Percentiles rank a stretch among this genome's conserved stretches.
Conservation (phyloP, 2,113 vertebrate species). For the Platichthys stellatus region DNA sequence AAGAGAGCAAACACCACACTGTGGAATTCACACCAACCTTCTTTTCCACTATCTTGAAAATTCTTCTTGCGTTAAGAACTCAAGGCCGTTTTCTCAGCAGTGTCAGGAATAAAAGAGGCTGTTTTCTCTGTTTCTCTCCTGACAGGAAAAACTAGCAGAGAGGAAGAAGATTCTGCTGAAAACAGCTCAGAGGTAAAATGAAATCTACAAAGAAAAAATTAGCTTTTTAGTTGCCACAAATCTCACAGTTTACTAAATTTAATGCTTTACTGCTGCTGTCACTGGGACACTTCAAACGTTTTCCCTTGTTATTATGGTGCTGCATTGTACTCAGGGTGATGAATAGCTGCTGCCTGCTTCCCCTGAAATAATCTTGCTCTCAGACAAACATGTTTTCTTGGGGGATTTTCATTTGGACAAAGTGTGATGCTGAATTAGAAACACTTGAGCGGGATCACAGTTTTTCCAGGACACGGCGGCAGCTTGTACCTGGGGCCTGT, state of each 20-base stretch:
- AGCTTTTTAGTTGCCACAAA: constrained; percentile 15
- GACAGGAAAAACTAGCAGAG: constrained; percentile 90
- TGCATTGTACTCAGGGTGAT: constrained; percentile 32
- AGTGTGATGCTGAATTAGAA: constrained; percentile 22
- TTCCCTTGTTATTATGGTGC: constrained; percentile 3
- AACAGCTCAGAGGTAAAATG: constrained; percentile 89
- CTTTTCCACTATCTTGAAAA: constrained; percentile 34
- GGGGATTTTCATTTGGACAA: constrained; percentile 39
- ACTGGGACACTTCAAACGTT: constrained; percentile 4
- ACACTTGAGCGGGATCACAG: constrained; percentile 15
- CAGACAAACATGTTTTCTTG: constrained; percentile 32
- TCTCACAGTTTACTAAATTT: constrained; percentile 17
- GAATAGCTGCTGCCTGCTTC: constrained; percentile 24
- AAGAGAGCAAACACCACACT: constrained; percentile 2
- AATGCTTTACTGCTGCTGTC: constrained; percentile 39
- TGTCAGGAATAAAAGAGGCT: constrained; percentile 30
- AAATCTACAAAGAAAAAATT: constrained; percentile 1
- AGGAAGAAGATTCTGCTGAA: constrained; percentile 90
- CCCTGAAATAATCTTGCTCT: constrained; percentile 41
- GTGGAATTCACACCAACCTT: constrained; percentile 5
- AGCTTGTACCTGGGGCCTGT: constrained; percentile 13
- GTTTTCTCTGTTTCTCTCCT: constrained; percentile 47
- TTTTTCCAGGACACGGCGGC: constrained; percentile 2
- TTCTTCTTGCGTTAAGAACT: constrained; percentile 44
- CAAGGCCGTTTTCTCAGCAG: constrained; percentile 46